Conservation (phyloP, 1,140 invertebrate species). For the Drosophila neocordata region DNA sequence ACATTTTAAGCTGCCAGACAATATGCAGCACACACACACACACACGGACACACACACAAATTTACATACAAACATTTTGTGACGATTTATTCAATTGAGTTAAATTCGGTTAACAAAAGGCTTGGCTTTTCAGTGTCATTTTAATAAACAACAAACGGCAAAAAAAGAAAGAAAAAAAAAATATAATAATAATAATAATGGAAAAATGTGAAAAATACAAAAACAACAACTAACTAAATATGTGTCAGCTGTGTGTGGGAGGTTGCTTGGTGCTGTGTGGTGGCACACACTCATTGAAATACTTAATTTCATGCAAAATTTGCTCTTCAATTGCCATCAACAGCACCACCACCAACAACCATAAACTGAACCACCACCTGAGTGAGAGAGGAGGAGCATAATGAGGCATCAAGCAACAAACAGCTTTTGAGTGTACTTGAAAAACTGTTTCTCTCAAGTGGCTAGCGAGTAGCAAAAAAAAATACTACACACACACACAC, state of each 20-base stretch:
- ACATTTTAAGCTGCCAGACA: not conserved
- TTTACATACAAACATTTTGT: constrained; percentile 10
- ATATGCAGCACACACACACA: not conserved
- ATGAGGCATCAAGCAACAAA: constrained; percentile 41
- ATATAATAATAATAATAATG: too few species aligned
- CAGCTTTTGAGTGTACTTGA: constrained; percentile 4
- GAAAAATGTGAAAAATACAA: not conserved
- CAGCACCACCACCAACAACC: not conserved
- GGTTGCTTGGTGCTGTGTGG: not conserved
- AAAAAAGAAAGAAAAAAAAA: not conserved
- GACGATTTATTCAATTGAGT: constrained; percentile 62
- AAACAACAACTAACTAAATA: constrained; percentile 16
- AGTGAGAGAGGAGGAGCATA: constrained; percentile 26
- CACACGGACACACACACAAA: too few species aligned
- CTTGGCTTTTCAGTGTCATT: constrained; percentile 59
- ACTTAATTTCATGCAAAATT: constrained; percentile 51
- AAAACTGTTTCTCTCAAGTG: constrained; percentile 12
- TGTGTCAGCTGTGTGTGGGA: constrained; percentile 35
- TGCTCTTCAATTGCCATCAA: constrained; percentile 47
- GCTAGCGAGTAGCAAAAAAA: not conserved
- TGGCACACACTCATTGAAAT: constrained; percentile 7
- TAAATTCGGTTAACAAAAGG: constrained; percentile 64
- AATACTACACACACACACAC: not conserved
- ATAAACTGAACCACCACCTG: not conserved
- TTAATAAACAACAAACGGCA: constrained; percentile 50